phyloP scores from a whole-genome alignment of 2,113 vertebrate genomes.

The Oceanodroma tethys region DNA sequence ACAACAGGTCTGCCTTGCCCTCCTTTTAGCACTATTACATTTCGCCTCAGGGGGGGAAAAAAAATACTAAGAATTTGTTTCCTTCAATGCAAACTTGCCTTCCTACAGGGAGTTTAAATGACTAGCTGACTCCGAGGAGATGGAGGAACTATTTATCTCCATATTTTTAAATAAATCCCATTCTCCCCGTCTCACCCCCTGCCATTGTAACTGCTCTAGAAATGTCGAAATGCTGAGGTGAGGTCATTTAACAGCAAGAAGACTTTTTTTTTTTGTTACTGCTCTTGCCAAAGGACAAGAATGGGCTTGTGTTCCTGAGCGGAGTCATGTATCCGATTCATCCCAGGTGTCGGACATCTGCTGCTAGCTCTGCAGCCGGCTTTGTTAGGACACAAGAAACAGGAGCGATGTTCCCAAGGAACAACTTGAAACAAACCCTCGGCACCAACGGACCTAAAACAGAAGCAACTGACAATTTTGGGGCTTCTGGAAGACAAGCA shows the following conservation, averaged over 20 bases:
- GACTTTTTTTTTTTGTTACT: not conserved
- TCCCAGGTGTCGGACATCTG: slow-evolving; percentile 62
- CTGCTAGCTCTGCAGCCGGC: not conserved
- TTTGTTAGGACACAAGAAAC: not conserved
- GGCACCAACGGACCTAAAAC: not conserved
- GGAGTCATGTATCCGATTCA: not conserved
- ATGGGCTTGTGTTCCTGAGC: not conserved
- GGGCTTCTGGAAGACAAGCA: not conserved
- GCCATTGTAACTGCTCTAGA: not conserved
- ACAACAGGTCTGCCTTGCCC: slow-evolving; percentile 21
- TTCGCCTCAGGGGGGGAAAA: not conserved
- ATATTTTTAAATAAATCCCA: slow-evolving; percentile 19
- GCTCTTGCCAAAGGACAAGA: slow-evolving; percentile 26
- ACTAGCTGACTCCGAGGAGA: not conserved
- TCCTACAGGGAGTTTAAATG: slow-evolving; percentile 46
- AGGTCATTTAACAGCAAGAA: slow-evolving; percentile 23
- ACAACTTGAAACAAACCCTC: not conserved
- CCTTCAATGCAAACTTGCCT: not conserved
- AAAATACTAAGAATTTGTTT: slow-evolving; percentile 29
- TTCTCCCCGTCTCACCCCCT: slow-evolving; percentile 22
- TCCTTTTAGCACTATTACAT: slow-evolving; percentile 2
- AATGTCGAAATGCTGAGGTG: not conserved
- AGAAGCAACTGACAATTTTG: not conserved
- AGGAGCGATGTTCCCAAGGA: not conserved
- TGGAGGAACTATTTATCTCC: slow-evolving; percentile 18